Evolutionary conservation across 2,888 invertebrate species (phyloP).

Genomic region (Cataglyphis albicans): DNA sequence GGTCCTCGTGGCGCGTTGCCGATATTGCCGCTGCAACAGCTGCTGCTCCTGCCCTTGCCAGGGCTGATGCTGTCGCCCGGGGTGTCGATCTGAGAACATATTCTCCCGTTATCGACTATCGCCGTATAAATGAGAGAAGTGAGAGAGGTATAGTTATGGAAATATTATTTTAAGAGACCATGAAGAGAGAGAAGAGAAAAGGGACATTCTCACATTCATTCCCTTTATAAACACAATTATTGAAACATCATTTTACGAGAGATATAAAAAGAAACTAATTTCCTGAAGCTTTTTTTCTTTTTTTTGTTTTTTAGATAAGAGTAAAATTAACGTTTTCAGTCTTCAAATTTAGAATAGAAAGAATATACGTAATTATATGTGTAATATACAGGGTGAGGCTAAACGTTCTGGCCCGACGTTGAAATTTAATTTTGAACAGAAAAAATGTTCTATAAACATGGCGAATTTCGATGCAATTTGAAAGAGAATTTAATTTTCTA

Average conservation of each 20-base stretch:
- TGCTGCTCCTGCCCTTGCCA: constrained; percentile 65
- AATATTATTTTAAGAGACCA: neutral
- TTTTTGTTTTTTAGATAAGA: neutral
- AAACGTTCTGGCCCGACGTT: no score
- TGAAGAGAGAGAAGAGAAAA: neutral
- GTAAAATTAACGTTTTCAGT: neutral
- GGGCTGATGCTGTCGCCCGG: constrained; percentile 71
- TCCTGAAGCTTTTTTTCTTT: neutral
- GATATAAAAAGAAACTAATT: neutral
- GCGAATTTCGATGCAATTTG: no score
- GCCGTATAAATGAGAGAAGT: neutral
- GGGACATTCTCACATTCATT: neutral
- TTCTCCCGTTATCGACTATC: constrained; percentile 16
- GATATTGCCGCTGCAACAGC: constrained; percentile 69
- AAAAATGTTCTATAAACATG: no score
- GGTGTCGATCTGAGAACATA: constrained; percentile 74
- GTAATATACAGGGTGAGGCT: no score
- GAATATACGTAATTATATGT: neutral
- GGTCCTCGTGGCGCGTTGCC: constrained; percentile 63
- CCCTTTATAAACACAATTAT: neutral
- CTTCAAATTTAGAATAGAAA: neutral
- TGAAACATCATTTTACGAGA: neutral
- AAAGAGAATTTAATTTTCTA: no score
- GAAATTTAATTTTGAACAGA: no score
- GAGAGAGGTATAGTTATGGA: neutral